Evolutionary conservation across 2,113 vertebrate genomes (phyloP).

Genomic region (Sigmodon hispidus): DNA sequence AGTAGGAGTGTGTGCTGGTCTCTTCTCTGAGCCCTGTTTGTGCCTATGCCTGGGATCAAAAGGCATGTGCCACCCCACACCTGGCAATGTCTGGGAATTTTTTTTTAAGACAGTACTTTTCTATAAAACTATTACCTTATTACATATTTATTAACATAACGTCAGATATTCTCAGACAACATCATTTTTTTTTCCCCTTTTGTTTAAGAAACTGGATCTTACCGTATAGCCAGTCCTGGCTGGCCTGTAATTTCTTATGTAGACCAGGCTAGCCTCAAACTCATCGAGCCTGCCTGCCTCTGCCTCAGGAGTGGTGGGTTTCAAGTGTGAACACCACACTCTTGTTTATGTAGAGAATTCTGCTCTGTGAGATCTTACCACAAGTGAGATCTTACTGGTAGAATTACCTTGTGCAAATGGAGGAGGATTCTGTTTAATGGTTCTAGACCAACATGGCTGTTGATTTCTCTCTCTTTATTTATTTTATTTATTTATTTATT

Average conservation of each 20-base stretch:
- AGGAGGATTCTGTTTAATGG: neutral
- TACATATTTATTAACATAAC: neutral
- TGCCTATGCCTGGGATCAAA: neutral
- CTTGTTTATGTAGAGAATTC: neutral
- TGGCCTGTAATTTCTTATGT: neutral
- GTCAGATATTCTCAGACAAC: neutral
- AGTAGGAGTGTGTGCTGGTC: rapidly evolving
- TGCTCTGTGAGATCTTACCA: neutral
- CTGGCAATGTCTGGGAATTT: neutral
- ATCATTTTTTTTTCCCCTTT: neutral
- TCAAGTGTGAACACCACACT: neutral
- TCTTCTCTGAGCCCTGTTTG: neutral
- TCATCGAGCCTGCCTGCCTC: neutral
- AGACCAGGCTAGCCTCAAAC: neutral
- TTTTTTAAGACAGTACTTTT: neutral
- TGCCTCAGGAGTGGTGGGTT: neutral
- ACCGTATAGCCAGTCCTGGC: neutral
- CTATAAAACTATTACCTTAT: neutral
- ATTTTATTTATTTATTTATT: too few relatives aligned
- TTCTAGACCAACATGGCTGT: neutral
- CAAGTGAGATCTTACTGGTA: neutral
- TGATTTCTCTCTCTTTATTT: too few relatives aligned
- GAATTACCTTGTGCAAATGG: neutral
- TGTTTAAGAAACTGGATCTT: neutral
- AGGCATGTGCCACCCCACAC: neutral